phyloP scores from a whole-genome alignment of 2,888 invertebrate species.

The Girardia tigrina region DNA sequence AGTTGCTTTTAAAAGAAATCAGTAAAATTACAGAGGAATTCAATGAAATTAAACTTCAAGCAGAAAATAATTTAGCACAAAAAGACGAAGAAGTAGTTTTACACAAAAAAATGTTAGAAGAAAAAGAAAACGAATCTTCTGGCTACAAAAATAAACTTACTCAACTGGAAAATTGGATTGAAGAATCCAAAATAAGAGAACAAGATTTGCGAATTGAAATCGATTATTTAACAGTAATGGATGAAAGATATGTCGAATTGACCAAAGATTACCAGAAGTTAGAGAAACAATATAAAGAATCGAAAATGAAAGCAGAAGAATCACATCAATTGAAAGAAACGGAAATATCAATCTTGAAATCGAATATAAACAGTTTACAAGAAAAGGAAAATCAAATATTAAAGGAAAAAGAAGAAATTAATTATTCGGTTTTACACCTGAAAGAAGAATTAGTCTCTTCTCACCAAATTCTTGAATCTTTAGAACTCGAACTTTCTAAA shows the following conservation, averaged over 20 bases:
- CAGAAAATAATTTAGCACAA: background rate
- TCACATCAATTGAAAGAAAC: background rate
- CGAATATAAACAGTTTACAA: background rate
- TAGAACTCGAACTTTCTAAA: background rate
- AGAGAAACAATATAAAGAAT: background rate
- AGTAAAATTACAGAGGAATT: too few relatives aligned
- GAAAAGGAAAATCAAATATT: background rate
- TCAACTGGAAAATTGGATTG: background rate
- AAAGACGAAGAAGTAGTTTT: background rate
- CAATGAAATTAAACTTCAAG: too few relatives aligned
- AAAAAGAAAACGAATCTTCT: background rate
- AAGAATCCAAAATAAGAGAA: background rate
- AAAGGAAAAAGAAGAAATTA: background rate
- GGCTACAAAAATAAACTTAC: background rate
- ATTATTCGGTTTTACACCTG: background rate
- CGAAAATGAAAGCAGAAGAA: background rate
- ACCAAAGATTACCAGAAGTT: background rate
- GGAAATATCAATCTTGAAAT: background rate
- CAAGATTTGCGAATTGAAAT: background rate
- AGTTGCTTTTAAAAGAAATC: too few relatives aligned
- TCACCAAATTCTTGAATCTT: background rate
- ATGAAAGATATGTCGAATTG: slow-evolving; percentile 9
- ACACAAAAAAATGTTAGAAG: background rate
- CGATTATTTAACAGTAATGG: background rate
- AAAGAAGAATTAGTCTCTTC: background rate